Conservation (phyloP, 2,888 invertebrate species). For the Spialia ferax region DNA sequence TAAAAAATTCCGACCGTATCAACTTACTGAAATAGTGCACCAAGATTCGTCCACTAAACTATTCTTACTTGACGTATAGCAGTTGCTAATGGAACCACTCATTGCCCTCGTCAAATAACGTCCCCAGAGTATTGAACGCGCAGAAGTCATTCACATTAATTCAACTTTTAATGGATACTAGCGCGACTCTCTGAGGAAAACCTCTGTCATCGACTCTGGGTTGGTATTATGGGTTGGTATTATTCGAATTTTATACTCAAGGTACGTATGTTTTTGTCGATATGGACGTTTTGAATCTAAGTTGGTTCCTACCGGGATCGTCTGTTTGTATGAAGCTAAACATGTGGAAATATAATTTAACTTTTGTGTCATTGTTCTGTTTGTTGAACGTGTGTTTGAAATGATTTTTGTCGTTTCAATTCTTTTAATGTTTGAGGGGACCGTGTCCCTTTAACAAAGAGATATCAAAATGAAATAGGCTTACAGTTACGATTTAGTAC, state of each 20-base stretch:
- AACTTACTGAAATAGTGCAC: too few species aligned
- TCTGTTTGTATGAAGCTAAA: background rate
- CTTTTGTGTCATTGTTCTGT: background rate
- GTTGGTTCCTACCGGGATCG: constrained; percentile 2
- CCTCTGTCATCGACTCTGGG: constrained; percentile 69
- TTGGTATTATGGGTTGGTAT: constrained; percentile 62
- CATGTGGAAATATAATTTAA: constrained; percentile 1
- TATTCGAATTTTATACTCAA: constrained; percentile 66
- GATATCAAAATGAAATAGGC: too few species aligned
- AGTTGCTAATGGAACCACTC: background rate
- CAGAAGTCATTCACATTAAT: constrained; percentile 58
- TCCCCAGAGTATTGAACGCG: constrained; percentile 15
- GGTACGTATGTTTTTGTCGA: constrained; percentile 5
- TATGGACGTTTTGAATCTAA: constrained; percentile 4
- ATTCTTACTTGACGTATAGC: background rate
- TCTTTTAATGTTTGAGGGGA: too few species aligned
- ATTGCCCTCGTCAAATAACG: constrained; percentile 25
- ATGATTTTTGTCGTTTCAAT: too few species aligned
- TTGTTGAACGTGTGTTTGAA: background rate
- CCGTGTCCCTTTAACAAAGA: too few species aligned
- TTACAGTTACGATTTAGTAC: too few species aligned
- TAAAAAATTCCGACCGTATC: too few species aligned
- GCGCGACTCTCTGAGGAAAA: constrained; percentile 54
- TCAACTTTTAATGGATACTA: constrained; percentile 75
- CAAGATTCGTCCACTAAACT: too few species aligned